Evolutionary conservation across 2,888 invertebrate species (phyloP), one percentile per base, ranked within the genome.

Genomic region (Lysandra coridon): DNA sequence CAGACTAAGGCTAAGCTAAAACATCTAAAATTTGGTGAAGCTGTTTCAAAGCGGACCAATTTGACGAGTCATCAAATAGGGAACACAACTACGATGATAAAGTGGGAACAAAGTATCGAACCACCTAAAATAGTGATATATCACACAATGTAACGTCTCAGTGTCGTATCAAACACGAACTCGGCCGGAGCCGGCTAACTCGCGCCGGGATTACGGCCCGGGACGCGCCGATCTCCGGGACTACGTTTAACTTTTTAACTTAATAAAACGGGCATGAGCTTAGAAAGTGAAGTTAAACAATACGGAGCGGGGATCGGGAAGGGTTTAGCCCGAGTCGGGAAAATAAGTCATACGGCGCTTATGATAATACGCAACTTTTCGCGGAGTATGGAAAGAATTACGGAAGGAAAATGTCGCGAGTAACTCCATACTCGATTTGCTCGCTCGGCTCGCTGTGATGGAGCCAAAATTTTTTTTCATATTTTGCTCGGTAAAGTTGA

Each of bases 211-310:
- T 69, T 69, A 69, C 33, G 69, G 12, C 30, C 64, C 64, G 64
- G 64, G 30, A 10, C 10, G 33, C 69, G 33, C 37, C 37, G 69
- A 37, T 10, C 69, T 30, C 69, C 33, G 14, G 17, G 69, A 69
- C 69, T 37, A 14, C 14, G 69, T 69, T 69, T 69, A 69, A 69
- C 69, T 69, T 69, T 69, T 69, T 37, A 69, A 69, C 69, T 69
- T 69, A 69, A 69, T 69, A 69, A 69, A 69, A 69, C 69, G 69
- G 69, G 69, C 33, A 69, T 69, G 69, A 69, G 69, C 69, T 69
- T 37, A 69, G 69, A 69, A 6, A 69, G 14, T 69, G 33, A 69
- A 69, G 69, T 69, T 69, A 69, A 69, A 69, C 69, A 69, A 69
- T 69, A 69, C 17, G 69, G 69, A 37, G 33, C 69, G 33, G 69